phyloP scores from a whole-genome alignment of 2,797 vertebrate species.

The Leptatherina wallacei region DNA sequence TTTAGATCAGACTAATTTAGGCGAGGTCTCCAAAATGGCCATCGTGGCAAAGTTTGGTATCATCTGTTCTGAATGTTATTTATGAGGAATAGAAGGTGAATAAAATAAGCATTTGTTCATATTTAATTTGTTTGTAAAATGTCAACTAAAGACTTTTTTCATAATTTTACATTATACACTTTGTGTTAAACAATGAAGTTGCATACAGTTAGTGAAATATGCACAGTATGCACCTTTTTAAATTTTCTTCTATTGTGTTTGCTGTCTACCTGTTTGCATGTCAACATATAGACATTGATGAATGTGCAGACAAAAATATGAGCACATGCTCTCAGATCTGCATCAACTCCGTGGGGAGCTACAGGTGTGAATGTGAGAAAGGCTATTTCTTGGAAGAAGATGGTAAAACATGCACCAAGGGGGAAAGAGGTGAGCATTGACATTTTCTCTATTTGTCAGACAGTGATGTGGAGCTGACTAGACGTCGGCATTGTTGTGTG shows the following conservation, averaged over 20 bases:
- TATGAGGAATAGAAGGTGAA: too few relatives aligned
- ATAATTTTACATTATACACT: not conserved
- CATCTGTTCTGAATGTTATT: too few relatives aligned
- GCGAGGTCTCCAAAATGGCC: too few relatives aligned
- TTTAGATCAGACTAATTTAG: too few relatives aligned
- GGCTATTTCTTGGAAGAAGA: slow-evolving; percentile 90
- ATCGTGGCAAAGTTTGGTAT: too few relatives aligned
- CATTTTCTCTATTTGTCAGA: slow-evolving; percentile 45
- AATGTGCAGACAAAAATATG: slow-evolving; percentile 87
- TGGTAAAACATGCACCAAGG: slow-evolving; percentile 89
- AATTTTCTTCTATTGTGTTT: not conserved
- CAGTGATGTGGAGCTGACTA: slow-evolving; percentile 41
- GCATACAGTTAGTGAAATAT: not conserved
- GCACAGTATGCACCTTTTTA: not conserved
- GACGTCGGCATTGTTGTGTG: slow-evolving; percentile 35
- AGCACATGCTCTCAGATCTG: slow-evolving; percentile 92
- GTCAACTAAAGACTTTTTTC: not conserved
- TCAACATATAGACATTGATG: slow-evolving; percentile 87
- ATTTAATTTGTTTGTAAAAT: too few relatives aligned
- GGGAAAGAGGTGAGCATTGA: slow-evolving; percentile 86
- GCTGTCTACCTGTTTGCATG: slow-evolving; percentile 19
- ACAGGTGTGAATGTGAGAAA: slow-evolving; percentile 91
- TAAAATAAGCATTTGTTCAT: too few relatives aligned
- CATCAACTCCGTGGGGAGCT: slow-evolving; percentile 91
- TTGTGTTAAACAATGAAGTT: not conserved